Base-by-base conservation (phyloP, 2,797 vertebrate genomes). In the Clarias pachynema region DNA sequence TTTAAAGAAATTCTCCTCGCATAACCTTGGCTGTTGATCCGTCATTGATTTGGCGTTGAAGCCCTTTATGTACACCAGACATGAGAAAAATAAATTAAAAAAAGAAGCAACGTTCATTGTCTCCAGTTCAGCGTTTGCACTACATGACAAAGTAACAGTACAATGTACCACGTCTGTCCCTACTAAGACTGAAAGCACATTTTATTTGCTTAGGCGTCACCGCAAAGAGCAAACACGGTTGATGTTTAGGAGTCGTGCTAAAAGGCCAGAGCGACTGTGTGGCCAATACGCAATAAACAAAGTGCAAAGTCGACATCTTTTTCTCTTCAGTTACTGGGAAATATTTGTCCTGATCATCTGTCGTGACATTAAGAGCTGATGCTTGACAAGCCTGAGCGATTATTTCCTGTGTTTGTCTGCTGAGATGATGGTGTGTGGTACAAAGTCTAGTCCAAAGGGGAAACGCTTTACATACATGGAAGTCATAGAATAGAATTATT, bases 161-260 rank as follows among this genome's bases (percentile, higher is more conserved):
- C 56, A 10, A 2, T 63, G 59, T n/a, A 62, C 18, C 66, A 34
- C 12, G 57, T 37, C n/a, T 22, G 53, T 59, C 37, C 59, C 53
- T 37, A 24, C 22, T 59, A 59, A 57, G 10, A 22, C 29, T 22
- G 56, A 77, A 59, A 77, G 29, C 29, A 9, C 9, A 78, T 29
- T 68, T 24, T 49, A 66, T 79, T 81, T 85, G 74, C 65, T 74
- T 81, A 60, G 75, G 70, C 63, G 40, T 79, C 53, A 68, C 86
- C 84, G 59, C 20, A 37, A 44, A 79, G 75, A 87, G 87, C 82
- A 87, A 86, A 88, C 83, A 87, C 4, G 31, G 3, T 37, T 15
- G 40, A n/a, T 9, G 44, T 56, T 20, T 59, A 18, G 81, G 81
- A 85, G 80, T 85, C 60, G 74, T 83, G 66, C 59, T 59, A 81